Conservation (phyloP, 2,888 invertebrate species). For the Drosophila ustulata region DNA sequence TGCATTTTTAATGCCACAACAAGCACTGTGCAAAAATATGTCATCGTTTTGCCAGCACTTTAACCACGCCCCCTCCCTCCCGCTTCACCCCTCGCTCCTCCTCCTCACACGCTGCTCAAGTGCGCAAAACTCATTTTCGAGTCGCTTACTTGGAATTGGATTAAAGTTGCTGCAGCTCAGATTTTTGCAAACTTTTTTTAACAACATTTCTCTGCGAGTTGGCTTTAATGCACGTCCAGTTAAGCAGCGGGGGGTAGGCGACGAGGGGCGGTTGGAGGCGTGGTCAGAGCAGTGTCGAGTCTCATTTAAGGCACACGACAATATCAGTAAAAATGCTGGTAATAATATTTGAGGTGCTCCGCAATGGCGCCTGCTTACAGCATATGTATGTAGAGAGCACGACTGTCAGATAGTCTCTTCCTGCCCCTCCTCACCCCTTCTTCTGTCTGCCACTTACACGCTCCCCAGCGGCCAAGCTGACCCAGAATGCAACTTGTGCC, state of each 20-base stretch:
- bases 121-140: conserved; percentile 61
- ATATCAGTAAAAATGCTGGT: conserved; percentile 77
- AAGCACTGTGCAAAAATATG: conserved; percentile 62
- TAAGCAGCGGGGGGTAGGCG: conserved; percentile 39
- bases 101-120: conserved; percentile 37
- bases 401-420: conserved; percentile 10
- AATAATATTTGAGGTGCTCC: conserved; percentile 79
- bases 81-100: too few species aligned
- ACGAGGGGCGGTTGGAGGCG: background rate
- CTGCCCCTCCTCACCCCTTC: background rate
- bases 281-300: conserved; percentile 35
- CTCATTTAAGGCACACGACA: conserved; percentile 64
- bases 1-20: conserved; percentile 64
- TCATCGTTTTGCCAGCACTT: conserved; percentile 57
- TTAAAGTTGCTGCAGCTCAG: conserved; percentile 52
- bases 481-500: conserved; percentile 79
- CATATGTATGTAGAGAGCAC: conserved; percentile 41
- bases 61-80: conserved; percentile 29
- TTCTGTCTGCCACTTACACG: conserved; percentile 59
- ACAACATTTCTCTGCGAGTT: conserved; percentile 53
- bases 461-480: conserved; percentile 63
- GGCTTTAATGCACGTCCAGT: conserved; percentile 75
- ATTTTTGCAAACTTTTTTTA: conserved; percentile 53
- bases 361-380: conserved; percentile 59
- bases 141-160: conserved; percentile 70